Conservation (phyloP, 1,140 invertebrate species). For the Achroia grisella region DNA sequence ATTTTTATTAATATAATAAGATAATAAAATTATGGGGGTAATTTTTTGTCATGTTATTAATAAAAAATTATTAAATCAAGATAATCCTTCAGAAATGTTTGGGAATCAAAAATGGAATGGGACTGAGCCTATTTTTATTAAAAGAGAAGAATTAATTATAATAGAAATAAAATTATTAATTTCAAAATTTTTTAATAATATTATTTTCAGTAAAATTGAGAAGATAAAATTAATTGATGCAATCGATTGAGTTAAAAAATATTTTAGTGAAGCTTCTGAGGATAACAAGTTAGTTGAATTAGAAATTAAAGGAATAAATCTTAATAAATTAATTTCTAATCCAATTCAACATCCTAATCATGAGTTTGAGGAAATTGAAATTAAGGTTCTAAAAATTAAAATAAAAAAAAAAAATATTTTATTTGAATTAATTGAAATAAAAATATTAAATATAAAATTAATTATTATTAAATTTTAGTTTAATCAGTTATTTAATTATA, state of each 20-base stretch:
- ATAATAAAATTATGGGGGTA: conserved; percentile 60
- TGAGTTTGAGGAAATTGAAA: conserved; percentile 67
- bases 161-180: conserved; percentile 32
- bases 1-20: conserved; percentile 52
- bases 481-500: conserved; percentile 42
- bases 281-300: conserved; percentile 54
- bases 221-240: conserved; percentile 66
- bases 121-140: conserved; percentile 58
- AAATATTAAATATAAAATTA: conserved; percentile 30
- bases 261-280: conserved; percentile 57
- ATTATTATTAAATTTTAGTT: conserved; percentile 15
- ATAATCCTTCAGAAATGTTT: conserved; percentile 50
- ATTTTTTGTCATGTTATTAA: conserved; percentile 74
- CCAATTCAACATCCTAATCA: conserved; percentile 72
- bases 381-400: conserved; percentile 65
- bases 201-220: conserved; percentile 50
- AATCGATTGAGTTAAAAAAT: conserved; percentile 68
- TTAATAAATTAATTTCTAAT: conserved; percentile 74
- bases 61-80: conserved; percentile 40
- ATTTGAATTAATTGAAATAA: conserved; percentile 29
- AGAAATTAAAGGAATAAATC: conserved; percentile 68
- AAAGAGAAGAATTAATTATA: conserved; percentile 25
- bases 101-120: conserved; percentile 72
- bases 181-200: conserved; percentile 48
- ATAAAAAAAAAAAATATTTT: conserved; percentile 65